Evolutionary conservation across 2,113 vertebrate species (phyloP).

Genomic region (Rynchops niger): DNA sequence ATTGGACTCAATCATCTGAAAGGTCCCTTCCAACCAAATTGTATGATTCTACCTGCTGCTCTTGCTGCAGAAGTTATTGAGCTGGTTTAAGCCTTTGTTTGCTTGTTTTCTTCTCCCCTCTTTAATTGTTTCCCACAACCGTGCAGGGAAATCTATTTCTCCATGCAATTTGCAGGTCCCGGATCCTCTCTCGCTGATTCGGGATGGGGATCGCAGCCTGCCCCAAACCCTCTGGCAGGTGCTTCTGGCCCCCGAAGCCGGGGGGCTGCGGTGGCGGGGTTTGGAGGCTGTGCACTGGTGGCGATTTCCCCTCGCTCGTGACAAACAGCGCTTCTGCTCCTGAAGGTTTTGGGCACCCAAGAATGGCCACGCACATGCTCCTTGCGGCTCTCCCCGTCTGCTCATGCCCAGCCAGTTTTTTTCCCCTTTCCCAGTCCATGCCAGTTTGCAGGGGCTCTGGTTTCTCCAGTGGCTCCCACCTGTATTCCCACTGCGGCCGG

Average conservation of each 20-base stretch:
- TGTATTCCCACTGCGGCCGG: rapidly evolving
- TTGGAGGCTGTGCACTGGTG: background rate
- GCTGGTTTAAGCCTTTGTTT: background rate
- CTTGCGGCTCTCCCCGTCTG: background rate
- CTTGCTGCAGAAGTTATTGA: background rate
- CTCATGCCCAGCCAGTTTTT: background rate
- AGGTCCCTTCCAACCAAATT: no score
- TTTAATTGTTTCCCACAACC: background rate
- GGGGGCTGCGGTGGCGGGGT: background rate
- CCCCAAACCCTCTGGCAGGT: background rate
- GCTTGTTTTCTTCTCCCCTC: background rate
- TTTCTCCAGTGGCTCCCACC: background rate
- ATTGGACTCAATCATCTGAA: no score
- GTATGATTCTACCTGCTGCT: background rate
- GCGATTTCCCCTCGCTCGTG: rapidly evolving
- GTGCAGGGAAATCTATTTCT: background rate
- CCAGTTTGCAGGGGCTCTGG: background rate
- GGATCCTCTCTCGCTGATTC: background rate
- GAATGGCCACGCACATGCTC: rapidly evolving
- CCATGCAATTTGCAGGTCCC: background rate
- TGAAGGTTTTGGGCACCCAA: background rate
- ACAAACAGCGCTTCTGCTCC: rapidly evolving
- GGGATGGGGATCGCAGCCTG: background rate
- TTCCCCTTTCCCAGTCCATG: background rate
- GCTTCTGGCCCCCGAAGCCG: background rate